These are phyloP conservation scores for Phortica okadai DNA, from an alignment of 2,888 invertebrate genomes.

Conservation along the genomic window DNA sequence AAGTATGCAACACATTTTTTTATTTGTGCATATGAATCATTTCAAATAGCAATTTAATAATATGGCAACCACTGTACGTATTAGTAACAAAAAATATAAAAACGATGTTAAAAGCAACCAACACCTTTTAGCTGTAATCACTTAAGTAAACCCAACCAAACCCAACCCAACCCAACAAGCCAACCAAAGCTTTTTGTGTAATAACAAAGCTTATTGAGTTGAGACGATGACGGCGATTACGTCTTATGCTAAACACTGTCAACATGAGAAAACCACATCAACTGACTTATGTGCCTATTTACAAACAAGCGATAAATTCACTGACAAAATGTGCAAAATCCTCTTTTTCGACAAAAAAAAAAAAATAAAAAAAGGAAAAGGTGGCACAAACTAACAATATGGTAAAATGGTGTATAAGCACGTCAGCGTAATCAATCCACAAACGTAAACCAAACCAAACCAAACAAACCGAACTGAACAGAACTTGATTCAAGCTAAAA, in stretches of 20 bases:
- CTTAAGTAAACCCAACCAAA: conserved; percentile 11
- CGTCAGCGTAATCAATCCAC: conserved; percentile 12
- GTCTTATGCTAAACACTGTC: conserved; percentile 40
- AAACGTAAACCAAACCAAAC: conserved; percentile 6
- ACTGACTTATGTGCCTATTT: conserved; percentile 58
- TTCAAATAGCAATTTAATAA: no score
- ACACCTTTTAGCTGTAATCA: conserved; percentile 19
- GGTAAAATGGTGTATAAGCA: background rate
- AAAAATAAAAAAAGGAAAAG: background rate
- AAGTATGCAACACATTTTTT: no score
- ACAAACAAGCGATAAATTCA: conserved; percentile 60
- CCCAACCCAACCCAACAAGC: background rate
- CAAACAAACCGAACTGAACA: background rate
- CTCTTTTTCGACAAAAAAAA: conserved; percentile 19
- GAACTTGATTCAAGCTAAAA: background rate
- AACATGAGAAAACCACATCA: conserved; percentile 54
- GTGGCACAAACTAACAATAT: background rate
- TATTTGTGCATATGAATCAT: no score
- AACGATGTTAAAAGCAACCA: background rate
- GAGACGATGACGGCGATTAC: background rate
- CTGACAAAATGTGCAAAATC: conserved; percentile 38
- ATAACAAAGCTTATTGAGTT: background rate
- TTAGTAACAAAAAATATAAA: no score
- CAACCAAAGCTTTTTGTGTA: background rate
- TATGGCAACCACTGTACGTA: no score